These are phyloP conservation scores for Ormyrus labotus DNA, from an alignment of 2,888 invertebrate species.

Conservation along the genomic window DNA sequence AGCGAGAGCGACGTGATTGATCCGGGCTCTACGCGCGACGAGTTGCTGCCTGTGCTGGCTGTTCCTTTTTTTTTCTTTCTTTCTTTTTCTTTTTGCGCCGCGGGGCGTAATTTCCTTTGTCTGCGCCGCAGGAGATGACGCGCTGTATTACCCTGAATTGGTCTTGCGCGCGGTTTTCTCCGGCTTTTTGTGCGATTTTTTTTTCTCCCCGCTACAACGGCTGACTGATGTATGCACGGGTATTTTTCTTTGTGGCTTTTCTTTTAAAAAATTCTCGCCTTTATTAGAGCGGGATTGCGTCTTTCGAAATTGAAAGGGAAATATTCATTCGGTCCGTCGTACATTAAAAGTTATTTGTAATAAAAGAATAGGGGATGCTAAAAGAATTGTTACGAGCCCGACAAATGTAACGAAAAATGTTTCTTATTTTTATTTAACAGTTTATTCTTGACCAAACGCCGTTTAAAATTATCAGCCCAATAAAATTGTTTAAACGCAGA, in stretches of 20 bases:
- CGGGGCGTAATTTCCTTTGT: constrained; percentile 38
- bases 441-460: too few species aligned
- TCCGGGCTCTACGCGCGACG: constrained; percentile 48
- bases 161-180: neutral
- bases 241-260: neutral
- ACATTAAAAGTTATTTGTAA: too few species aligned
- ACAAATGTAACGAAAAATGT: too few species aligned
- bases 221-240: neutral
- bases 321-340: too few species aligned
- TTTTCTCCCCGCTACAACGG: neutral
- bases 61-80: neutral
- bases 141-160: constrained; percentile 38
- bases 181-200: neutral
- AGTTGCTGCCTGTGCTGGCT: neutral
- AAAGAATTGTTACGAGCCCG: too few species aligned
- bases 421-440: too few species aligned
- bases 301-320: too few species aligned
- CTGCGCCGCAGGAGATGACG: neutral
- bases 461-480: too few species aligned
- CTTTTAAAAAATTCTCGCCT: too few species aligned
- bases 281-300: too few species aligned
- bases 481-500: too few species aligned
- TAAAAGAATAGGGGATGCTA: too few species aligned
- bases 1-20: constrained; percentile 67
- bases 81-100: neutral